Evolutionary conservation across 2,113 vertebrate species (phyloP), one percentile per base, ranked within the genome.

Genomic region (Ancistrus triradiatus): DNA sequence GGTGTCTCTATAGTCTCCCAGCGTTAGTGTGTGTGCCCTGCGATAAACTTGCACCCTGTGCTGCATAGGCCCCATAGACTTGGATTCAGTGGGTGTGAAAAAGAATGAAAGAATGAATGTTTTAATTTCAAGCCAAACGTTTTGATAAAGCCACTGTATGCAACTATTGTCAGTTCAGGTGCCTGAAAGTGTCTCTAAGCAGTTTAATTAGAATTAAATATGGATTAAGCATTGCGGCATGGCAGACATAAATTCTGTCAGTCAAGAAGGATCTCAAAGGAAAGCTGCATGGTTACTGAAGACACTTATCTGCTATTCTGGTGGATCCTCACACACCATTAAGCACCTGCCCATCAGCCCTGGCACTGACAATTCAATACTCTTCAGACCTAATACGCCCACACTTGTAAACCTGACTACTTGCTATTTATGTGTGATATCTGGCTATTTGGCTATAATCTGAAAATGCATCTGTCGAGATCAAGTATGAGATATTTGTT

Each of bases 171-270:
- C 25, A 59, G 49, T 68, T 59, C 66, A 67, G 55, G 52, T 19
- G 3, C 51, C 43, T 13, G 7, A 58, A 38, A 63, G 63, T 24
- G 5, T 71, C 63, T 48, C 60, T 5, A 38, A 60, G 71, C 55
- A 69, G 58, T 77, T 75, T 81, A 77, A 81, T 79, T 80, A 66
- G 68, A 71, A 77, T 83, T 74, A 75, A 73, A 71, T 76, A 40
- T 77, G 59, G 69, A 49, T 83, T 75, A 78, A 80, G 76, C 5
- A 11, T 51, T 58, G 6, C 22, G 59, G 42, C 68, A 28, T 7
- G 66, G 76, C 68, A 69, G 49, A 75, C 33, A 69, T 62, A 58
- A 75, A 62, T 74, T 28, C 21, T 59, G 57, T 50, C 49, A 77
- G 77, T 75, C 66, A 47, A 11, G 53, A 14, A 73, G 67, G 63